Percentiles rank a stretch among this genome's conserved stretches.
phyloP scores from a whole-genome alignment of 1,140 invertebrate species.

The Paramacrobiotus metropolitanus region DNA sequence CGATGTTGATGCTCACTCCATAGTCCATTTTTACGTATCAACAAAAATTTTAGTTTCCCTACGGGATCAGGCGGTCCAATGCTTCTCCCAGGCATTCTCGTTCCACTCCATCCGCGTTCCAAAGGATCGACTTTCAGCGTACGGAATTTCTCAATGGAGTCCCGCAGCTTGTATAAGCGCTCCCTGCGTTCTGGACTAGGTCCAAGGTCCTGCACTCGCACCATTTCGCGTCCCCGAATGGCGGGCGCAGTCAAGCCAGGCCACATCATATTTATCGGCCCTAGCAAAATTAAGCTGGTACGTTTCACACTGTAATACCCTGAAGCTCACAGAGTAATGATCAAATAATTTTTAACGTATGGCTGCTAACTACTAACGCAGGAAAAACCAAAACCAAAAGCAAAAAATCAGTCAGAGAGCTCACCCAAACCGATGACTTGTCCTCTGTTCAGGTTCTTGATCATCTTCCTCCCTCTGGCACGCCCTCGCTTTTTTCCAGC shows the following conservation, averaged over 20 bases:
- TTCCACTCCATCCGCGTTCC: constrained; percentile 68
- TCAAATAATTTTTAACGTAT: too few relatives aligned
- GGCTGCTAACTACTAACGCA: too few relatives aligned
- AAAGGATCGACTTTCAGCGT: constrained; percentile 41
- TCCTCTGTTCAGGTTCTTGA: constrained; percentile 65
- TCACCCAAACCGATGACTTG: constrained; percentile 61
- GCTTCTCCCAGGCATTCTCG: constrained; percentile 49
- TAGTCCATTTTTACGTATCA: too few relatives aligned
- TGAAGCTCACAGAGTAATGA: too few relatives aligned
- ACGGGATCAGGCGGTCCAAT: constrained; percentile 63
- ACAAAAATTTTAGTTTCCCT: constrained; percentile 20
- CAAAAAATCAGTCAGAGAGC: too few relatives aligned
- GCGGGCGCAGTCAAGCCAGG: constrained; percentile 69
- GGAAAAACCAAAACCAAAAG: too few relatives aligned
- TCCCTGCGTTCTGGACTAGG: constrained; percentile 43
- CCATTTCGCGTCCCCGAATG: constrained; percentile 44
- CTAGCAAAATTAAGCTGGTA: too few relatives aligned
- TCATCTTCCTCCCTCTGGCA: constrained; percentile 39
- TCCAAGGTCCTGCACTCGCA: constrained; percentile 39
- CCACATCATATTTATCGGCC: constrained; percentile 57
- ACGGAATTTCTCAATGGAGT: constrained; percentile 37
- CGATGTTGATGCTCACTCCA: too few relatives aligned
- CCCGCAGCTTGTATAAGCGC: constrained; percentile 41
- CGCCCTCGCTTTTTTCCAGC: constrained; percentile 77
- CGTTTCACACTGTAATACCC: too few relatives aligned